phyloP scores from a whole-genome alignment of 2,113 vertebrate genomes.

The Orthonyx spaldingii region DNA sequence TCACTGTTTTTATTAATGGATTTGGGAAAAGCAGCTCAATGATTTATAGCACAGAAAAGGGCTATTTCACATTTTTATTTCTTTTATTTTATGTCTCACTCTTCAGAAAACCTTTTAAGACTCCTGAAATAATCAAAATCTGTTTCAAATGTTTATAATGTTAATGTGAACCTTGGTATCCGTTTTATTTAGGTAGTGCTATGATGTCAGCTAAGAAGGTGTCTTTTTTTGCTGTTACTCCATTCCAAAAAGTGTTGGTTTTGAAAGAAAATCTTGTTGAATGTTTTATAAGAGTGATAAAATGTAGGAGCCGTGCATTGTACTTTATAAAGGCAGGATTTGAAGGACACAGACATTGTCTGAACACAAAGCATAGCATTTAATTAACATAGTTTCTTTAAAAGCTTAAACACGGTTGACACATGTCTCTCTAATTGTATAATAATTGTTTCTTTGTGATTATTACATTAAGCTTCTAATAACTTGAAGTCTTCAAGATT shows the following conservation, averaged over 20 bases:
- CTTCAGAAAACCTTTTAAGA: constrained; percentile 41
- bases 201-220: constrained; percentile 60
- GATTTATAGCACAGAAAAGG: constrained; percentile 50
- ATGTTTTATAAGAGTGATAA: constrained; percentile 57
- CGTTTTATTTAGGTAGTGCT: constrained; percentile 55
- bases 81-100: constrained; percentile 54
- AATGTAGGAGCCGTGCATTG: constrained; percentile 27
- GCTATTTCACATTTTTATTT: constrained; percentile 69
- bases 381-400: constrained; percentile 36
- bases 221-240: not conserved
- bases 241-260: constrained; percentile 3
- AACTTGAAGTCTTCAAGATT: not conserved
- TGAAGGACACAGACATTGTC: constrained; percentile 43
- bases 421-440: not conserved
- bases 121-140: constrained; percentile 9
- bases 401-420: not conserved
- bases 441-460: constrained; percentile 49
- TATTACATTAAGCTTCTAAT: constrained; percentile 15
- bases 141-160: constrained; percentile 24
- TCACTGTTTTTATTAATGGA: constrained; percentile 72
- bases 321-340: constrained; percentile 40
- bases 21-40: constrained; percentile 55
- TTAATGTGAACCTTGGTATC: constrained; percentile 52
- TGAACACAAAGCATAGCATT: constrained; percentile 48
- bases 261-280: constrained; percentile 45